A percentile compares a stretch with the other conserved stretches of the same genome.
Conservation (phyloP, 1,140 invertebrate genomes). For the Lordiphosa mommai region DNA sequence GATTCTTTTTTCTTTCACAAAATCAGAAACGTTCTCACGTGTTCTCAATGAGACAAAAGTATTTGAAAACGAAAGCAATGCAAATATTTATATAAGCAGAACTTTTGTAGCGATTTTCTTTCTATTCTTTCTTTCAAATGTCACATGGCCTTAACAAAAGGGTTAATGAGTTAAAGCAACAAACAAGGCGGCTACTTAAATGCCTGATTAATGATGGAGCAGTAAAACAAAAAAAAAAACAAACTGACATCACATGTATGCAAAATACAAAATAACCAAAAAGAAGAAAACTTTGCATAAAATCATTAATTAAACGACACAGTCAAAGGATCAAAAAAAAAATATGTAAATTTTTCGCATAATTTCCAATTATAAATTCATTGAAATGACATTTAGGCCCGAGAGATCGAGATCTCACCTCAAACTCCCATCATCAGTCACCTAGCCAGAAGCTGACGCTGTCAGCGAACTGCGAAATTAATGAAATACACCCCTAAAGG, state of each 20-base stretch:
- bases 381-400: conserved; percentile 76
- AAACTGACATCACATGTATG: conserved; percentile 38
- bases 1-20: conserved; percentile 47
- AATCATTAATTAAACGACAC: conserved; percentile 68
- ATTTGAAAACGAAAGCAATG: conserved; percentile 45
- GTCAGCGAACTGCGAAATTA: conserved; percentile 52
- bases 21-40: conserved; percentile 31
- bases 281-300: conserved; percentile 52
- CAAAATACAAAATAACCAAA: conserved; percentile 37
- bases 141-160: conserved; percentile 64
- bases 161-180: conserved; percentile 72
- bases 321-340: conserved; percentile 38
- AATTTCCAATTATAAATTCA: conserved; percentile 78
- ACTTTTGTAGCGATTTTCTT: conserved; percentile 47
- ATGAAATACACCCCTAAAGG: conserved; percentile 39
- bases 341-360: conserved; percentile 66
- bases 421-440: conserved; percentile 59
- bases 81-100: conserved; percentile 76
- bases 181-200: conserved; percentile 52
- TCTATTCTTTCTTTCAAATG: conserved; percentile 20
- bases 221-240: conserved; percentile 17
- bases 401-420: conserved; percentile 39
- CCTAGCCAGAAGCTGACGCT: conserved; percentile 21
- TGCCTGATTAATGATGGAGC: conserved; percentile 69
- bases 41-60: conserved; percentile 33